Evolutionary conservation across 2,797 vertebrate species (phyloP), one percentile per base, ranked within the genome.

Genomic region (Sebastes aleutianus): DNA sequence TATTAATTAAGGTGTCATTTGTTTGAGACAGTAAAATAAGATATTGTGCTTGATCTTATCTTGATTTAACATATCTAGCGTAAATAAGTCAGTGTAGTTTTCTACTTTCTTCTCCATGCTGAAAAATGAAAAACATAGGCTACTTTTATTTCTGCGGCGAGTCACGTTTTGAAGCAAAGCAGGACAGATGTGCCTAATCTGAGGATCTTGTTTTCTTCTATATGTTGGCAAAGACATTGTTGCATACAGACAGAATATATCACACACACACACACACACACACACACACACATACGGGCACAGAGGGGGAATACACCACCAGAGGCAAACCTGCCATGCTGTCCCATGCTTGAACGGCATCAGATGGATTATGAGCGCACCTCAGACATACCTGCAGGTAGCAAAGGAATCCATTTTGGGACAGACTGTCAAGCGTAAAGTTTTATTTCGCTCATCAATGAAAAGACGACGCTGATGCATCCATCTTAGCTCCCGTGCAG

Each of bases 361-460:
- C 80, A 86, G 88, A 87, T 89, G 85, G 83, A 88, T 91, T 86
- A 79, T 36, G 67, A 76, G 73, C 58, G 16, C 73, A 75, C 83
- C 84, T 80, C 82, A 73, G 58, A 72, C 22, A 68, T 74, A 88
- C 85, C 88, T 84, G 82, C 85, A 82, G 83, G 87, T 82, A 54
- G 71, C 71, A 72, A 53, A 69, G 69, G 80, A 93, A 90, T 91
- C 79, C 76, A 80, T 87, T 90, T 85, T 74, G 69, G 87, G 69
- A 78, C 76, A 61, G 78, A 82, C 85, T 89, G 83, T 79, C 47
- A 85, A 87, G 85, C 73, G 74, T 79, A 81, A 88, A 87, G 75
- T 88, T 92, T 90, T 89, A 90, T 93, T 93, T 90, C 1, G 59
- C 87, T 94, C 86, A 83, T 94, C 88, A 83, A 69, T 87, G 84